Conservation (phyloP, 2,113 vertebrate genomes). For the Corythaeola cristata region DNA sequence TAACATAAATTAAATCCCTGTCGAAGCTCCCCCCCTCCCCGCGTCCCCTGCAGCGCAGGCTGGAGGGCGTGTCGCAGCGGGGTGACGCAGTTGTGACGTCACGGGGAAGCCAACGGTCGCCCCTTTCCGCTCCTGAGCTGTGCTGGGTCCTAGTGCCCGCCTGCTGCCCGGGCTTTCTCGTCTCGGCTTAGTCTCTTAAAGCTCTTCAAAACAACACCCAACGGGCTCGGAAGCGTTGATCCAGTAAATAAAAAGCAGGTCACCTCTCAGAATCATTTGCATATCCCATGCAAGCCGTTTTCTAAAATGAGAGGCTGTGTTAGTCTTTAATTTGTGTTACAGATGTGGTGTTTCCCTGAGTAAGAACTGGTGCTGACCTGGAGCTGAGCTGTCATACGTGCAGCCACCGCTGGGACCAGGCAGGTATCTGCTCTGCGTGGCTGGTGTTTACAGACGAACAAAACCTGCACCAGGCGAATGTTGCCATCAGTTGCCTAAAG, state of each 20-base stretch:
- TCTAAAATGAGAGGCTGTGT: neutral
- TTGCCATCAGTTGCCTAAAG: neutral
- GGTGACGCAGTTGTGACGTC: neutral
- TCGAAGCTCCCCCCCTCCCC: too few species aligned
- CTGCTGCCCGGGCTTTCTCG: neutral
- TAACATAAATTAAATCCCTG: neutral
- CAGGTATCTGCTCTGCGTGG: neutral
- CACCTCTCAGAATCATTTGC: neutral
- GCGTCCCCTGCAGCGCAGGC: neutral
- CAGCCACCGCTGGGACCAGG: neutral
- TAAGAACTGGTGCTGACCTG: neutral
- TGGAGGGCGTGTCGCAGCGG: neutral
- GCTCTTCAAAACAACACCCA: neutral
- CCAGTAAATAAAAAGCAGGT: neutral
- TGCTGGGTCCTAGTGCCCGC: neutral
- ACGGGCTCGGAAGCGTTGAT: neutral
- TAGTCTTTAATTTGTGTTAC: neutral
- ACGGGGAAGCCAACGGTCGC: neutral
- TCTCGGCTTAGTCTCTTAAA: neutral
- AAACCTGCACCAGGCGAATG: neutral
- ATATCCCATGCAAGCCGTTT: neutral
- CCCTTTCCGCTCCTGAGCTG: accelerated
- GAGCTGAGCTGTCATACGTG: accelerated
- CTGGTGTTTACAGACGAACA: neutral
- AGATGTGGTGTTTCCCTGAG: neutral